Evolutionary conservation across 1,140 invertebrate genomes (phyloP), one percentile per base, ranked within the genome.

Genomic region (Trichomalopsis sarcophagae): DNA sequence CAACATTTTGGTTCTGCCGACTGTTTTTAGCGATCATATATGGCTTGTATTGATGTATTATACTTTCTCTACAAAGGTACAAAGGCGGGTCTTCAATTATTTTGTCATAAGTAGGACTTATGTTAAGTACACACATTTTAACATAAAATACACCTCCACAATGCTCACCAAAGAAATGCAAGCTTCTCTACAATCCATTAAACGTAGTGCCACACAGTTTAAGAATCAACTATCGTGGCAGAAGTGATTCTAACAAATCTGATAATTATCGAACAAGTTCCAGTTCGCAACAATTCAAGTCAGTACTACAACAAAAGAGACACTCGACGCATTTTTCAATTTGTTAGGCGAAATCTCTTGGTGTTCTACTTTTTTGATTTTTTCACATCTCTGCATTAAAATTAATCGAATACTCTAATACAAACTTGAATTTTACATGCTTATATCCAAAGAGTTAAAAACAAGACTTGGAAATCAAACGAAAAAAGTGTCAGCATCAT

Each of bases 1-100:
- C 89, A 91, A 91, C 88, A 90, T 89, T 90, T 90, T 90, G 90
- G 90, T 92, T 92, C 90, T 89, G 87, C 84, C 86, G 87, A 89
- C 82, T 86, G 88, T 87, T 87, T 87, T 50, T 88, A 89, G 86
- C 88, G 86, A 88, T 89, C 86, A 81, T 87, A 87, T 86, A 89
- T 89, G 73, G 50, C 82, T 80, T 80, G 23, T 86, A 79, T 82
- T 79, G 84, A 86, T 82, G 50, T 78, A 55, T 82, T 87, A 87
- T 87, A 88, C 84, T 88, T 88, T 88, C 87, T 89, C 88, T 90
- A 90, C 87, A 88, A 87, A 88, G 87, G 87, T 89, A 89, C 86
- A 90, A 90, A 90, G 89, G 88, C 85, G 44, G 81, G 44, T 83
- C 40, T 44, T 86, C 50, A 87, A 83, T 82, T 77, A 62, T 85